Evolutionary conservation across 1,140 invertebrate species (phyloP).

Genomic region (Trichoplusia ni): DNA sequence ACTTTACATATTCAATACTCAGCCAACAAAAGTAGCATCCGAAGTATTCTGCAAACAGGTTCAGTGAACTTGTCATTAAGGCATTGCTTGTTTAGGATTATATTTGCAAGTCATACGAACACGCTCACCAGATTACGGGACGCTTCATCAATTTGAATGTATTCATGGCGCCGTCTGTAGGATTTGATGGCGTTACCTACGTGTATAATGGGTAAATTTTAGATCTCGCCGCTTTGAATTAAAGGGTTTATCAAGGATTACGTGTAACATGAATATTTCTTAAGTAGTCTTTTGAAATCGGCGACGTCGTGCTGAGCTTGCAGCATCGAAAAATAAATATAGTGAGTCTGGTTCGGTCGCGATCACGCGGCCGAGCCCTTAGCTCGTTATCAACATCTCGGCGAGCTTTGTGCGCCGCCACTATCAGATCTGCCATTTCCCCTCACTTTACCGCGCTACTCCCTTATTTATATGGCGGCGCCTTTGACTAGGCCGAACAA

Average conservation of each 20-base stretch:
- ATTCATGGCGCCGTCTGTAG: slow-evolving; percentile 23
- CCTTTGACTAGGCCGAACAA: slow-evolving; percentile 69
- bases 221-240: not conserved
- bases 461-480: slow-evolving; percentile 62
- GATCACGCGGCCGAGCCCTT: slow-evolving; percentile 44
- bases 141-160: slow-evolving; percentile 35
- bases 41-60: slow-evolving; percentile 39
- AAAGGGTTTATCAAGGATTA: not conserved
- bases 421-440: slow-evolving; percentile 50
- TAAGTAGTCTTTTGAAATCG: slow-evolving; percentile 8
- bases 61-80: slow-evolving; percentile 57
- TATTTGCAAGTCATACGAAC: slow-evolving; percentile 56
- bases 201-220: not conserved
- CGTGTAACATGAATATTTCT: not conserved
- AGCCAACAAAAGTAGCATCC: slow-evolving; percentile 33
- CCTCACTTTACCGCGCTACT: slow-evolving; percentile 32
- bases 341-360: slow-evolving; percentile 39
- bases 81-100: slow-evolving; percentile 59
- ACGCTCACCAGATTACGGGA: slow-evolving; percentile 29
- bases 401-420: slow-evolving; percentile 36
- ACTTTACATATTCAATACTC: slow-evolving; percentile 43
- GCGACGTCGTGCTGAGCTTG: not conserved
- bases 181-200: not conserved
- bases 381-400: slow-evolving; percentile 51
- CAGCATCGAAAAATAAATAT: slow-evolving; percentile 44